These are phyloP conservation scores for Carabus problematicus DNA, from an alignment of 2,888 invertebrate species.

Conservation along the genomic window DNA sequence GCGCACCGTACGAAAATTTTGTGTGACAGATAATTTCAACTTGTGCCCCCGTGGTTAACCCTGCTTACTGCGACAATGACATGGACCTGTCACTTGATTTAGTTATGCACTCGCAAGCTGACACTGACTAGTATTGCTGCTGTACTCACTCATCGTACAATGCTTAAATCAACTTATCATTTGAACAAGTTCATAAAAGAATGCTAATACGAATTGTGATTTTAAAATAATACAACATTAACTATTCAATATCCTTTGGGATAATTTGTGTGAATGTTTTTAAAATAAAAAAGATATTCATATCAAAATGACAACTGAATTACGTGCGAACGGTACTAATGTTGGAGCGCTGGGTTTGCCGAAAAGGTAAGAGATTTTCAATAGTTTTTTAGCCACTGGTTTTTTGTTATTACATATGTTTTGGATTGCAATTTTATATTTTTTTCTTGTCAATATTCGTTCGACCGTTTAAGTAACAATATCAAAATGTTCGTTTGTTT, in stretches of 20 bases:
- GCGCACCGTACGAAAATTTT: conserved; percentile 2
- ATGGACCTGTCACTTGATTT: conserved; percentile 26
- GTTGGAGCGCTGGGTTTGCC: conserved; percentile 17
- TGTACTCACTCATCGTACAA: too few relatives aligned
- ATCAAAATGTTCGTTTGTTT: too few relatives aligned
- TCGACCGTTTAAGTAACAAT: too few relatives aligned
- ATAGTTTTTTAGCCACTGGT: too few relatives aligned
- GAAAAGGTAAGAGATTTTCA: conserved; percentile 24
- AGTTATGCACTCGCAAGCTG: not conserved
- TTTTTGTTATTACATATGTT: too few relatives aligned
- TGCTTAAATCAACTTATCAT: not conserved
- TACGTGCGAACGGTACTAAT: conserved; percentile 25
- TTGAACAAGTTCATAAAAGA: conserved; percentile 3
- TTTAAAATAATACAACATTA: conserved; percentile 22
- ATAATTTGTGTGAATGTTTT: conserved; percentile 18
- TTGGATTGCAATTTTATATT: too few relatives aligned
- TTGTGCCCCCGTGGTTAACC: conserved; percentile 24
- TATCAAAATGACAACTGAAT: conserved; percentile 26
- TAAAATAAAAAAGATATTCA: not conserved
- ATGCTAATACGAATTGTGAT: conserved; percentile 23
- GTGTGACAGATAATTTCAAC: conserved; percentile 13
- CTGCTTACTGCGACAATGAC: conserved; percentile 14
- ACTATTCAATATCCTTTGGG: not conserved
- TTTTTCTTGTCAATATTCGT: too few relatives aligned
- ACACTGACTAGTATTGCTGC: too few relatives aligned